Evolutionary conservation across 2,797 vertebrate species (phyloP).

Genomic region (Gastrophryne carolinensis): DNA sequence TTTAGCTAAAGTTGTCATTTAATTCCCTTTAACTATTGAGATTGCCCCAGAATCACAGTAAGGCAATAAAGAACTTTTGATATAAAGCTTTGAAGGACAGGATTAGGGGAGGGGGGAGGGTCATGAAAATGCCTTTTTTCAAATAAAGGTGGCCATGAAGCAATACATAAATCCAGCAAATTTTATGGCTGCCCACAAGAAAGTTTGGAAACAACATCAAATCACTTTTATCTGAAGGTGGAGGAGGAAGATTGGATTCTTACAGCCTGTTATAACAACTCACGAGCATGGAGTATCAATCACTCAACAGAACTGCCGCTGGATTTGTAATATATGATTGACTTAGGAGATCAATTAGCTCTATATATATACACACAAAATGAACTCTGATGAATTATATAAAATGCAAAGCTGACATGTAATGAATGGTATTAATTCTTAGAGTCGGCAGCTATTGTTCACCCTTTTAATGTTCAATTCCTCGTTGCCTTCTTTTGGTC

Average conservation of each 20-base stretch:
- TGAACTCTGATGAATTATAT: constrained; percentile 27
- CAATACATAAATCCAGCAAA: constrained; percentile 39
- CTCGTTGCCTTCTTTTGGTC: neutral
- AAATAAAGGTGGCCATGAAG: constrained; percentile 45
- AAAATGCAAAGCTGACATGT: constrained; percentile 37
- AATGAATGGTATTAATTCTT: constrained; percentile 6
- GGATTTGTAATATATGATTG: constrained; percentile 43
- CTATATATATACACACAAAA: constrained; percentile 21
- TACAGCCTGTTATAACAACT: constrained; percentile 48
- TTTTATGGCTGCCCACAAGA: constrained; percentile 44
- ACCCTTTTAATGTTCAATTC: neutral
- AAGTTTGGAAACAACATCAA: constrained; percentile 51
- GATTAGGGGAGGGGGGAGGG: constrained; percentile 27
- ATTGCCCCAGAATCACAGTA: neutral
- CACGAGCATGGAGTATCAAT: constrained; percentile 37
- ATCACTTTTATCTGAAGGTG: constrained; percentile 53
- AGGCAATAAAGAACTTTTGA: constrained; percentile 9
- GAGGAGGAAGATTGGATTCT: constrained; percentile 51
- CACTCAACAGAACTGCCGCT: constrained; percentile 12
- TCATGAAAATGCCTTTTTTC: constrained; percentile 33
- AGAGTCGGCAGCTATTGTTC: neutral
- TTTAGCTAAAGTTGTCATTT: neutral
- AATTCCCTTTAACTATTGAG: constrained; percentile 19
- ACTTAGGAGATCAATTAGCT: constrained; percentile 46
- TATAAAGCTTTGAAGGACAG: constrained; percentile 36